Conservation (phyloP, 2,888 invertebrate genomes). For the Beris chalybata region DNA sequence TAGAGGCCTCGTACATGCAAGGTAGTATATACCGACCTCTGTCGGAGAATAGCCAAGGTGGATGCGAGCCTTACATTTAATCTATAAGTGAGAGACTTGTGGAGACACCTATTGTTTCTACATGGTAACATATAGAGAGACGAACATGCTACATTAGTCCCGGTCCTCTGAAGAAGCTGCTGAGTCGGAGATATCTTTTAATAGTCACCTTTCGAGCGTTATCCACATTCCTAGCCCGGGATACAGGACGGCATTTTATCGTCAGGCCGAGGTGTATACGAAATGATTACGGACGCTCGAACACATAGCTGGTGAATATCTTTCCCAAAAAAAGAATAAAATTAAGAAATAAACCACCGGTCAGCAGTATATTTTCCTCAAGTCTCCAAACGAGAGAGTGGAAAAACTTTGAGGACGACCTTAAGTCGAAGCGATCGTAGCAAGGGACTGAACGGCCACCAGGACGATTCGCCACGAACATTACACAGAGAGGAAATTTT, state of each 20-base stretch:
- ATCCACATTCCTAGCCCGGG: slow-evolving; percentile 5
- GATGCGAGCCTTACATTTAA: background rate
- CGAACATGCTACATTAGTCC: background rate
- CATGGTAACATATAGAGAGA: slow-evolving; percentile 1
- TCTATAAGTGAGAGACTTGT: slow-evolving; percentile 1
- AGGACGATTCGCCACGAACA: background rate
- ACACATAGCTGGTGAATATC: background rate
- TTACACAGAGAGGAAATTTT: background rate
- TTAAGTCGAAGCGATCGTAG: slow-evolving; percentile 4
- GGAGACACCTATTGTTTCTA: slow-evolving; percentile 16
- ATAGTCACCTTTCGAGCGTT: slow-evolving; percentile 33
- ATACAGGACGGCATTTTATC: background rate
- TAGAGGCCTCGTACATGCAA: slow-evolving; percentile 11
- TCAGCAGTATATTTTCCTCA: slow-evolving; percentile 38
- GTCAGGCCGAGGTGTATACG: background rate
- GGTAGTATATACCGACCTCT: too few relatives aligned
- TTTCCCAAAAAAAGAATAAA: slow-evolving; percentile 32
- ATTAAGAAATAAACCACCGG: slow-evolving; percentile 39
- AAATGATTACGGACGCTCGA: slow-evolving; percentile 2
- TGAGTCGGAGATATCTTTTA: slow-evolving; percentile 19
- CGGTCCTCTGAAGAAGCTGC: slow-evolving; percentile 31
- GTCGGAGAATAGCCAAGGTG: background rate
- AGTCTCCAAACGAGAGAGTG: slow-evolving; percentile 2
- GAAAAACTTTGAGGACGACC: background rate
- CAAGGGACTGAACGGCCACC: background rate